These are phyloP conservation scores for Vanessa tameamea DNA, from an alignment of 1,140 invertebrate species.

Conservation along the genomic window DNA sequence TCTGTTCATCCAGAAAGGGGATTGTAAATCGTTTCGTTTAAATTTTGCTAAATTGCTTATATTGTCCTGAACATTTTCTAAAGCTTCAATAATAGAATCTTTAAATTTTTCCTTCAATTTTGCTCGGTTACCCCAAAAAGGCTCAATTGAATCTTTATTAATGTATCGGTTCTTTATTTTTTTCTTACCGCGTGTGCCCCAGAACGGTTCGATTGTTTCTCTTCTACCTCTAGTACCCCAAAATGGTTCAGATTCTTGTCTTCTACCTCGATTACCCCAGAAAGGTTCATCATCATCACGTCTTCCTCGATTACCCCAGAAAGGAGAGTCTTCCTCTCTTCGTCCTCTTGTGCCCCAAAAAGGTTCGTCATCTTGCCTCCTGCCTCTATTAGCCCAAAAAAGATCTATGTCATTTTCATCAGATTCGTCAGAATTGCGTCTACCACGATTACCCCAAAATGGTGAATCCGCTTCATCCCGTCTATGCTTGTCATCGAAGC, in stretches of 20 bases:
- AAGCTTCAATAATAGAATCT: constrained; percentile 53
- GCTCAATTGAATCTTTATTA: constrained; percentile 42
- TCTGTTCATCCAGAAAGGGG: constrained; percentile 61
- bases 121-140: constrained; percentile 50
- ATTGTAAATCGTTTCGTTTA: constrained; percentile 38
- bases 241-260: constrained; percentile 61
- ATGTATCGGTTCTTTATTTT: constrained; percentile 34
- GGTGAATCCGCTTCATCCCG: constrained; percentile 49
- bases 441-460: constrained; percentile 60
- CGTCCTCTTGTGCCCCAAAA: constrained; percentile 55
- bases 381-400: constrained; percentile 49
- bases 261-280: constrained; percentile 65
- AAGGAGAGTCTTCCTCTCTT: constrained; percentile 47
- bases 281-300: constrained; percentile 53
- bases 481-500: constrained; percentile 40
- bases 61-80: constrained; percentile 53
- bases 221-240: constrained; percentile 58
- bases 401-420: constrained; percentile 34
- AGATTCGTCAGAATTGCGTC: constrained; percentile 42
- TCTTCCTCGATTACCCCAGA: constrained; percentile 64
- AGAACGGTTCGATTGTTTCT: constrained; percentile 52
- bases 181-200: constrained; percentile 60
- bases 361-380: constrained; percentile 50
- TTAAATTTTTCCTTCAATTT: constrained; percentile 53
- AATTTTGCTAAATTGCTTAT: constrained; percentile 51